A percentile compares a stretch with the other conserved stretches of the same genome.
These are phyloP conservation scores for Vesta saturnalis DNA, from an alignment of 2,888 invertebrate species.

Conservation along the genomic window DNA sequence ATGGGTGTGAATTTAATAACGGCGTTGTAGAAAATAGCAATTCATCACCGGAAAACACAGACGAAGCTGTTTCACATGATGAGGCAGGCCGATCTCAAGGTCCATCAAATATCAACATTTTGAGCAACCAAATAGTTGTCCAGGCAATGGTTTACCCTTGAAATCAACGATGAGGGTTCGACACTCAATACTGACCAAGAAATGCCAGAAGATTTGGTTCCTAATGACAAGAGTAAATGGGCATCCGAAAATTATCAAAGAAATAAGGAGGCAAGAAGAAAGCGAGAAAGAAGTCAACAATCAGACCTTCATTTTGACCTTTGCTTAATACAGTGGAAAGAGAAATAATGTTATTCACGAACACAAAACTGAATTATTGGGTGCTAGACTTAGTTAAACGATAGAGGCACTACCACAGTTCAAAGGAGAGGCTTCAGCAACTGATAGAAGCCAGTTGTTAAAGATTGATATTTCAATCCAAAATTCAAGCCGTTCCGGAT, in stretches of 20 bases:
- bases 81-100: too few species aligned
- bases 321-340: conserved; percentile 11
- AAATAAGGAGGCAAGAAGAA: conserved; percentile 16
- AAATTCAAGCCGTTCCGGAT: too few species aligned
- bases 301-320: conserved; percentile 17
- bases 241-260: conserved; percentile 18
- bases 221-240: conserved; percentile 16
- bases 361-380: too few species aligned
- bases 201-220: not conserved
- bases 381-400: not conserved
- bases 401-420: conserved; percentile 14
- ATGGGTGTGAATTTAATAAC: not conserved
- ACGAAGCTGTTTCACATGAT: not conserved
- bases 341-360: too few species aligned
- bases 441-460: conserved; percentile 11
- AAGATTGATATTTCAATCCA: conserved; percentile 2
- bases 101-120: conserved; percentile 15
- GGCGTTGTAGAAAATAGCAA: conserved; percentile 9
- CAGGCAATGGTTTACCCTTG: conserved; percentile 5
- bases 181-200: not conserved
- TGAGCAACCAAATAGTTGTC: conserved; percentile 13
- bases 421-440: conserved; percentile 14
- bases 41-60: conserved; percentile 12
- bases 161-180: not conserved
- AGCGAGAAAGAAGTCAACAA: conserved; percentile 13